These are phyloP conservation scores for Eudyptes chrysolophus DNA, from an alignment of 2,113 vertebrate species.

Conservation along the genomic window DNA sequence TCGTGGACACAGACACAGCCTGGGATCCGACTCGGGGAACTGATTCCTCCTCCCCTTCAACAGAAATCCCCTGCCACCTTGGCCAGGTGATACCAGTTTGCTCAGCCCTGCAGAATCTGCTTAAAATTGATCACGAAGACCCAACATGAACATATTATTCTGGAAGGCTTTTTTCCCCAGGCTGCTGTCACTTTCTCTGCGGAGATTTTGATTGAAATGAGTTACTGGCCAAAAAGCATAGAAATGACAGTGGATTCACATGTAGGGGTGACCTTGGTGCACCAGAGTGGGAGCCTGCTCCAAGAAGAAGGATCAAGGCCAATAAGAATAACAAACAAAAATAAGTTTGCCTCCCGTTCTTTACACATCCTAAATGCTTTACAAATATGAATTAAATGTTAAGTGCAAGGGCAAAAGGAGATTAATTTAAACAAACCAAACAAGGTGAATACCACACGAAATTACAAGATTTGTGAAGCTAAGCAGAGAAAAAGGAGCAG, in stretches of 20 bases:
- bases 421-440: slow-evolving; percentile 43
- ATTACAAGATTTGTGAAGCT: slow-evolving; percentile 13
- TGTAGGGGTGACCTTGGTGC: not conserved
- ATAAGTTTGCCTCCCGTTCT: not conserved
- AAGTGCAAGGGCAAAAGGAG: slow-evolving; percentile 18
- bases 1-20: not conserved
- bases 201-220: not conserved
- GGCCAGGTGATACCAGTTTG: not conserved
- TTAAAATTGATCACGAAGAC: not conserved
- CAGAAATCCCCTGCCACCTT: not conserved
- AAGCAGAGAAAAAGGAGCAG: not conserved
- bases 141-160: not conserved
- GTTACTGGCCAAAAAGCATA: not conserved
- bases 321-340: slow-evolving; percentile 23
- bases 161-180: not conserved
- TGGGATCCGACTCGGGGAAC: not conserved
- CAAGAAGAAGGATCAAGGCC: not conserved
- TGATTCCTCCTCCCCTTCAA: not conserved
- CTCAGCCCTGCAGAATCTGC: not conserved
- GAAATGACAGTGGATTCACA: not conserved
- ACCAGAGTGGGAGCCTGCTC: not conserved
- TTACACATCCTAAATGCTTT: slow-evolving; percentile 25
- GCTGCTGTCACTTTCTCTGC: not conserved
- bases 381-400: not conserved
- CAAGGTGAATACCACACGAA: not conserved